phyloP scores from a whole-genome alignment of 2,797 vertebrate genomes.

The Tokudaia tokunoshimensis region DNA sequence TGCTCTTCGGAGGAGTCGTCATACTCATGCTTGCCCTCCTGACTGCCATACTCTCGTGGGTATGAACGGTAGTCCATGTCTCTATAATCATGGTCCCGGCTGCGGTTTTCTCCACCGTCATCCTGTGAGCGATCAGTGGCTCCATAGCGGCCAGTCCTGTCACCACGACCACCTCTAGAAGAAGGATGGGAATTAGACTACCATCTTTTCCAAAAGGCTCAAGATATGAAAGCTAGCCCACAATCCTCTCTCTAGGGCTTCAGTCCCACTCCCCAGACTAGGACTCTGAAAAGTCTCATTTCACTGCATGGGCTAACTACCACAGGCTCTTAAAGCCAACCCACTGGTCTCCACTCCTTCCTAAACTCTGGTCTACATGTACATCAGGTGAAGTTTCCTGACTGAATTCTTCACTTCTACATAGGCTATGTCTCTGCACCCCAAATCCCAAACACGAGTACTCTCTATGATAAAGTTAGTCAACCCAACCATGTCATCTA shows the following conservation, averaged over 20 bases:
- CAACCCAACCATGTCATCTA: neutral
- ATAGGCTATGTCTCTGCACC: neutral
- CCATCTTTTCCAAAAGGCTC: neutral
- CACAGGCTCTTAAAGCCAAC: neutral
- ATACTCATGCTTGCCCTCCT: conserved; percentile 86
- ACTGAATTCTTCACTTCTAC: neutral
- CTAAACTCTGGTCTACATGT: neutral
- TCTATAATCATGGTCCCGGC: conserved; percentile 92
- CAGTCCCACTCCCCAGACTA: neutral
- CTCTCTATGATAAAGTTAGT: conserved; percentile 15
- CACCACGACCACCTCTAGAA: conserved; percentile 92
- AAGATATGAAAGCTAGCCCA: neutral
- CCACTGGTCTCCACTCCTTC: neutral
- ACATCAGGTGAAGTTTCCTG: neutral
- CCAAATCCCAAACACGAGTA: neutral
- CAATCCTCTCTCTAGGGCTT: neutral
- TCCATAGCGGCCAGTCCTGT: conserved; percentile 94
- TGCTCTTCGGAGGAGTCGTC: conserved; percentile 85
- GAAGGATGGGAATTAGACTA: conserved; percentile 43
- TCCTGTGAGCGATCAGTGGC: conserved; percentile 84
- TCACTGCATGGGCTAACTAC: neutral
- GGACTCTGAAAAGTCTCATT: neutral
- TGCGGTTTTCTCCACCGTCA: conserved; percentile 79
- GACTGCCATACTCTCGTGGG: conserved; percentile 90
- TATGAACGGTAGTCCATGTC: conserved; percentile 94